Percentiles rank a stretch among this genome's conserved stretches.
These are phyloP conservation scores for Spizaetus ornatus DNA, from an alignment of 2,113 vertebrate species.

Conservation along the genomic window DNA sequence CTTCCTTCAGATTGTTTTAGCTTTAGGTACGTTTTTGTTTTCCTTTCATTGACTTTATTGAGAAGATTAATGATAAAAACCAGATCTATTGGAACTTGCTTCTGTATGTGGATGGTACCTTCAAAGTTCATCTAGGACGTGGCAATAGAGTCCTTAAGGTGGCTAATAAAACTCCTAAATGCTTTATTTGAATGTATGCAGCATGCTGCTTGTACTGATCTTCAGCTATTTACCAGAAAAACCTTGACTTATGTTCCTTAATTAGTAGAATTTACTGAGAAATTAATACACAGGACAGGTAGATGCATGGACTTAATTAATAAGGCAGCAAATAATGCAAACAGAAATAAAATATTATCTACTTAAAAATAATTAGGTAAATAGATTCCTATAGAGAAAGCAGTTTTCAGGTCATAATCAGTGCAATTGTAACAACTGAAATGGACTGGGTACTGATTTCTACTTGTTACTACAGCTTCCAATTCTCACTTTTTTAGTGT, in stretches of 20 bases:
- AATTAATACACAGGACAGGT: not conserved
- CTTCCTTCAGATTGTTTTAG: not conserved
- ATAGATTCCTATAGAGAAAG: not conserved
- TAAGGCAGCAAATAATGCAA: not conserved
- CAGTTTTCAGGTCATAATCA: not conserved
- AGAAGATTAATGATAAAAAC: not conserved
- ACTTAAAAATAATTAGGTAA: constrained; percentile 6
- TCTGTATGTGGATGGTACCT: not conserved
- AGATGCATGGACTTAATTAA: not conserved
- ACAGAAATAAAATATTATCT: constrained; percentile 7
- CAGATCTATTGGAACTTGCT: not conserved
- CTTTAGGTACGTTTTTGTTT: not conserved
- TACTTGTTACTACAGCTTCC: not conserved
- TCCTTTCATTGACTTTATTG: not conserved
- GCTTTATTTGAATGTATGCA: not conserved
- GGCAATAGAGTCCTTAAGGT: not conserved
- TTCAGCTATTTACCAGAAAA: not conserved
- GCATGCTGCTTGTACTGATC: not conserved
- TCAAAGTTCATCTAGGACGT: not conserved
- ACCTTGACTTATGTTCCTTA: not conserved
- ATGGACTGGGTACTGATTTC: not conserved
- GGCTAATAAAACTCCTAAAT: not conserved
- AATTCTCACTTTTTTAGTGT: not conserved
- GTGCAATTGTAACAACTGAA: not conserved
- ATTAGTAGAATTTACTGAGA: not conserved